Evolutionary conservation across 2,797 vertebrate genomes (phyloP).

Genomic region (Characodon lateralis): DNA sequence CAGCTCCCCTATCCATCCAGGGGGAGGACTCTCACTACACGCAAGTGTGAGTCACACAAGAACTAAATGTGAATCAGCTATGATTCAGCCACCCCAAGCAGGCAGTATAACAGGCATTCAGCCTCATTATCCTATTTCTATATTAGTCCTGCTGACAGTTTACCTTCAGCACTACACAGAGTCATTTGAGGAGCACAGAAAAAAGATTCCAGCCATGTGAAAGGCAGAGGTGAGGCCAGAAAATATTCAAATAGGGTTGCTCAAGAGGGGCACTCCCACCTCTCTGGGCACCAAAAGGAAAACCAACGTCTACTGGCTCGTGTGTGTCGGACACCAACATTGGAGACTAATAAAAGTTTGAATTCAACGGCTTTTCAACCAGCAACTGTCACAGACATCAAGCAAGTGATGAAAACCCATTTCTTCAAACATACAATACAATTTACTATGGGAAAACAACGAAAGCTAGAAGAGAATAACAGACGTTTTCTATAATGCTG

Average conservation of each 20-base stretch:
- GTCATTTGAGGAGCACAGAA: conserved; percentile 8
- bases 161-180: conserved; percentile 21
- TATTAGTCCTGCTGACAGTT: conserved; percentile 43
- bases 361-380: not conserved
- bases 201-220: not conserved
- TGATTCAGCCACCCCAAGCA: conserved; percentile 67
- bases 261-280: no score
- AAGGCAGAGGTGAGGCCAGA: not conserved
- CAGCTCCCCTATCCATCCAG: conserved; percentile 35
- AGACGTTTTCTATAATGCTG: not conserved
- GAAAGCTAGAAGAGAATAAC: not conserved
- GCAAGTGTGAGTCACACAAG: conserved; percentile 62
- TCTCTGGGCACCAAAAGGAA: not conserved
- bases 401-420: not conserved
- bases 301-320: not conserved
- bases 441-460: not conserved
- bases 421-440: not conserved
- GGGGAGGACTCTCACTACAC: conserved; percentile 51
- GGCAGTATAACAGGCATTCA: conserved; percentile 38
- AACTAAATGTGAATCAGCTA: conserved; percentile 59
- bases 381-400: not conserved
- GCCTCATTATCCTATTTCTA: conserved; percentile 45
- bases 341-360: not conserved
- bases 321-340: not conserved
- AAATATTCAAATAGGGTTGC: no score